phyloP scores from a whole-genome alignment of 2,797 vertebrate genomes.

The Carcharodon carcharias region DNA sequence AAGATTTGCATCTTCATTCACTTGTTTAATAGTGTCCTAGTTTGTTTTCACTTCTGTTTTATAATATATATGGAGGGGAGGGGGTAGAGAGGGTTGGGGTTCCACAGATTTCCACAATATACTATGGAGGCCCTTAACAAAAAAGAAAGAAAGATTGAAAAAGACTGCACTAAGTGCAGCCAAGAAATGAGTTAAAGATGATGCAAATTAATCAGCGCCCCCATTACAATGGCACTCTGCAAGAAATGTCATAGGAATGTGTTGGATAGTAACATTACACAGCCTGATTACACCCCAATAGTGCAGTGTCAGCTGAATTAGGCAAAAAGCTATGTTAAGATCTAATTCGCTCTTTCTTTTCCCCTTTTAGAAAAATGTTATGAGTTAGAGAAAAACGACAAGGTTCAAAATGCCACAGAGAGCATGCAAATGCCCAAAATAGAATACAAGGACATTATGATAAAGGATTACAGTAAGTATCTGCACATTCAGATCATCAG shows the following conservation, averaged over 20 bases:
- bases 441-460: constrained; percentile 69
- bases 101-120: too few species aligned
- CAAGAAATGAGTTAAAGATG: neutral
- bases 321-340: neutral
- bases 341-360: neutral
- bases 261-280: neutral
- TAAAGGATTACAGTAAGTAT: constrained; percentile 84
- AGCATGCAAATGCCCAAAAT: constrained; percentile 84
- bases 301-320: neutral
- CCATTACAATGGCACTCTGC: neutral
- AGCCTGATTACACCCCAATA: too few species aligned
- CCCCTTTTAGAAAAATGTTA: constrained; percentile 70
- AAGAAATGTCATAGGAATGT: neutral
- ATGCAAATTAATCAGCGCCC: neutral
- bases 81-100: too few species aligned
- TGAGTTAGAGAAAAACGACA: constrained; percentile 78
- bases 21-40: too few species aligned
- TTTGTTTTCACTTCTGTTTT: too few species aligned
- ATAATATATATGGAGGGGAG: too few species aligned
- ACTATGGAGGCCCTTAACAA: too few species aligned
- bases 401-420: constrained; percentile 61
- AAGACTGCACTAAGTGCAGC: too few species aligned
- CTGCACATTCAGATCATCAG: neutral
- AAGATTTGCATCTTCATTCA: too few species aligned
- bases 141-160: too few species aligned